A percentile compares a stretch with the other conserved stretches of the same genome.
phyloP scores from a whole-genome alignment of 1,140 invertebrate genomes.

The Sminthurinus signatus region DNA sequence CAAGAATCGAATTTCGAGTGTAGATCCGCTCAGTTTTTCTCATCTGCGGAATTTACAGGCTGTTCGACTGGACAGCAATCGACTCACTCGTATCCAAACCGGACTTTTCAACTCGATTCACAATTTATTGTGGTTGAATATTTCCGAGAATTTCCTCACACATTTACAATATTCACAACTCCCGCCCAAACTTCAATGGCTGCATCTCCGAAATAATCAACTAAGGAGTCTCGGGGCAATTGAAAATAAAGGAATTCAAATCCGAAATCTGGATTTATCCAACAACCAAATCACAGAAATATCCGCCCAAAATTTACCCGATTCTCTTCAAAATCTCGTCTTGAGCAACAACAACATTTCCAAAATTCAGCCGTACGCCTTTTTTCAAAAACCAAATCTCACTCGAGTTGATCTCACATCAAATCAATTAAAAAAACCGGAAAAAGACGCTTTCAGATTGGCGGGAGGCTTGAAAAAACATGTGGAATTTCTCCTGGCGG shows the following conservation, averaged over 20 bases:
- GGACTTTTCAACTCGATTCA: slow-evolving; percentile 77
- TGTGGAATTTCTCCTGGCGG: slow-evolving; percentile 83
- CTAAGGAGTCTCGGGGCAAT: slow-evolving; percentile 82
- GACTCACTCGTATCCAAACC: slow-evolving; percentile 72
- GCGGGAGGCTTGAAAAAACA: slow-evolving; percentile 51
- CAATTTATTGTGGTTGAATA: slow-evolving; percentile 83
- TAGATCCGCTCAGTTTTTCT: slow-evolving; percentile 80
- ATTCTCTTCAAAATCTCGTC: slow-evolving; percentile 75
- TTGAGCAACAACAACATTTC: slow-evolving; percentile 79
- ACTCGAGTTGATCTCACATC: slow-evolving; percentile 77
- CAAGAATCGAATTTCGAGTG: slow-evolving; percentile 72
- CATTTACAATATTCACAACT: slow-evolving; percentile 88
- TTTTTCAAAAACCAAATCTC: slow-evolving; percentile 84
- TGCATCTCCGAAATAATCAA: slow-evolving; percentile 82
- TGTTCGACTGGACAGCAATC: slow-evolving; percentile 79
- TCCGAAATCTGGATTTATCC: slow-evolving; percentile 79
- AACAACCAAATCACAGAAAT: slow-evolving; percentile 78
- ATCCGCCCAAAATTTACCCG: slow-evolving; percentile 68
- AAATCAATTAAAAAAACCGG: slow-evolving; percentile 74
- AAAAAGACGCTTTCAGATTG: slow-evolving; percentile 76
- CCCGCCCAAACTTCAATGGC: slow-evolving; percentile 77
- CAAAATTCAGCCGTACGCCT: slow-evolving; percentile 84
- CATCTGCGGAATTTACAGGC: slow-evolving; percentile 75
- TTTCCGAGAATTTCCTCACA: slow-evolving; percentile 80
- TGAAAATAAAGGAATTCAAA: slow-evolving; percentile 72